Evolutionary conservation across 1,140 invertebrate species (phyloP), one percentile per base, ranked within the genome.

Genomic region (Contarinia nasturtii): DNA sequence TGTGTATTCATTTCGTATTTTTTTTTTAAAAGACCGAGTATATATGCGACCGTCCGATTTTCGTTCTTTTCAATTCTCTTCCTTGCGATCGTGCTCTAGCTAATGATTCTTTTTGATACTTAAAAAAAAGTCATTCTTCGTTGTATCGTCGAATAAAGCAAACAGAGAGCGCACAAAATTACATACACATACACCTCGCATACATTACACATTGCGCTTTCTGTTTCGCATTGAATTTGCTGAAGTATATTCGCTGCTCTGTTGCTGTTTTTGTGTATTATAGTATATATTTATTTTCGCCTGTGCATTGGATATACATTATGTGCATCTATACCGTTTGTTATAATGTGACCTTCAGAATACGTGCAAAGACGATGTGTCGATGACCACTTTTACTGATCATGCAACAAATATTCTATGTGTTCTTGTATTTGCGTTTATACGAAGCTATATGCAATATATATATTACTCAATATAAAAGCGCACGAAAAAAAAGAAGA

Each of bases 341-440:
- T 45, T 45, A 14, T 44, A 21, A 14, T 22, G 33, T 48, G 41
- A 48, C 47, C 47, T 48, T 48, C 47, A 48, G 18, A 14, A 33
- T 48, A 43, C 34, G 41, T 33, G 41, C 47, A 48, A 48, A 48
- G 47, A 48, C 47, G 47, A 43, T 48, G 47, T 48, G 47, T 48
- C 47, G 47, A 48, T 48, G 47, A 48, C 47, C 47, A 48, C 45
- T 27, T 10, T 33, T n/a, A 43, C 41, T 27, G 41, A 43, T 43
- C 41, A 43, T 43, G 41, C 41, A 38, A 43, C 41, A 43, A 43
- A 33, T 21, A 14, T 45, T n/a, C 22, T 45, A 8, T 15, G 33
- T 19, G 22, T n/a, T 45, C 14, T 22, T 5, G 42, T 27, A 10
- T 27, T 3, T 27, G 27, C 10, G 10, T 10, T 5, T 27, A 27